phyloP scores from a whole-genome alignment of 2,113 vertebrate genomes.

The Leptosomus discolor region DNA sequence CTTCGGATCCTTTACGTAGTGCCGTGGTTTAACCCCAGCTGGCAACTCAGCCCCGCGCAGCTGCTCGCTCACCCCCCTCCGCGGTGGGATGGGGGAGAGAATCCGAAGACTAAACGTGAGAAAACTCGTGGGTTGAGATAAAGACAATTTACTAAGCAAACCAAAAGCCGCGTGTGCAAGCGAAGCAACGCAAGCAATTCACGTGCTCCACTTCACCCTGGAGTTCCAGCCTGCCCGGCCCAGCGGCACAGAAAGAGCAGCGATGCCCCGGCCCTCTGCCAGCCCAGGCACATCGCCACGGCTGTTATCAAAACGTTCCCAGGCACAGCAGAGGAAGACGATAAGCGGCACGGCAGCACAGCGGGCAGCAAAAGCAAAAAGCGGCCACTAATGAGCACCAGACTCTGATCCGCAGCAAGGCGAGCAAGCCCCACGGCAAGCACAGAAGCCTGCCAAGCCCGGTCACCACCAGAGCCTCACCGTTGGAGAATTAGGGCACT shows the following conservation, averaged over 20 bases:
- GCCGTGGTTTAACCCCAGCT: background rate
- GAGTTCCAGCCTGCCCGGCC: background rate
- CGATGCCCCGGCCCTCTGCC: too few relatives aligned
- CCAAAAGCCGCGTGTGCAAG: background rate
- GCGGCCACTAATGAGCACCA: background rate
- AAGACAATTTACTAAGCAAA: background rate
- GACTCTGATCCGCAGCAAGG: background rate
- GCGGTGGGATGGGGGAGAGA: background rate
- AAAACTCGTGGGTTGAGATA: background rate
- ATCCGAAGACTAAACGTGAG: background rate
- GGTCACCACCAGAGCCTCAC: background rate
- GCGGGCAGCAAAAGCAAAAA: background rate
- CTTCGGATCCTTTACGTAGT: background rate
- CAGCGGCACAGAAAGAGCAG: too few relatives aligned
- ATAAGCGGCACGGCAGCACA: background rate
- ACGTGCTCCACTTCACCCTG: background rate
- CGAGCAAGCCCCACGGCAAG: background rate
- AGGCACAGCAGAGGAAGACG: background rate
- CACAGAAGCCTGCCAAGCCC: background rate
- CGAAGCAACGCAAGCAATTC: background rate
- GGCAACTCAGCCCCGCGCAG: background rate
- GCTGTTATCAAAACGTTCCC: background rate
- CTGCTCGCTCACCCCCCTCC: background rate
- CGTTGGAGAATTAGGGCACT: background rate
- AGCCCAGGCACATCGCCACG: too few relatives aligned